Evolutionary conservation across 2,113 vertebrate species (phyloP).

Genomic region (Tachycineta bicolor): DNA sequence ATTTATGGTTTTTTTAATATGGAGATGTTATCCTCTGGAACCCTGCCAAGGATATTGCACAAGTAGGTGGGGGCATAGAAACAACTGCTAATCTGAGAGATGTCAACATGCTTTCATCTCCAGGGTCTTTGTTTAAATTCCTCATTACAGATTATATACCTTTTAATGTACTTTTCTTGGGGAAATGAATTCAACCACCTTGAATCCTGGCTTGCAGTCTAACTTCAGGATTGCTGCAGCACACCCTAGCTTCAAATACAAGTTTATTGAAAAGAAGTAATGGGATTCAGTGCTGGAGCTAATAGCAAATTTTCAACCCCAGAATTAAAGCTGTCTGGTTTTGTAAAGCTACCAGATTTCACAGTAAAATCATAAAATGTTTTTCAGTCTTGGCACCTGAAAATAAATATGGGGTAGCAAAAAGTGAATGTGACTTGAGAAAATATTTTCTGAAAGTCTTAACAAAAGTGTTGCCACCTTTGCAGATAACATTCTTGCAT

Average conservation of each 20-base stretch:
- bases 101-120: neutral
- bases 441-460: neutral
- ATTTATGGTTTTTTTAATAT: constrained; percentile 20
- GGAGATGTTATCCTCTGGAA: neutral
- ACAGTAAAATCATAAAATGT: neutral
- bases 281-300: neutral
- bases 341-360: neutral
- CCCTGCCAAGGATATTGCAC: neutral
- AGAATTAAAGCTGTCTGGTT: neutral
- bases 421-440: neutral
- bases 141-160: neutral
- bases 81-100: neutral
- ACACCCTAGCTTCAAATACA: neutral
- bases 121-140: constrained; percentile 30
- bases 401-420: neutral
- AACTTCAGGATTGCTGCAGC: neutral
- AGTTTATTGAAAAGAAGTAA: neutral
- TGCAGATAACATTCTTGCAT: neutral
- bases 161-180: neutral
- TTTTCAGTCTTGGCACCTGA: neutral
- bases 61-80: neutral
- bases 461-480: neutral
- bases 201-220: neutral
- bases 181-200: neutral
- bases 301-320: neutral